These are phyloP conservation scores for Drosophila cognata DNA, from an alignment of 2,888 invertebrate species.

Conservation along the genomic window DNA sequence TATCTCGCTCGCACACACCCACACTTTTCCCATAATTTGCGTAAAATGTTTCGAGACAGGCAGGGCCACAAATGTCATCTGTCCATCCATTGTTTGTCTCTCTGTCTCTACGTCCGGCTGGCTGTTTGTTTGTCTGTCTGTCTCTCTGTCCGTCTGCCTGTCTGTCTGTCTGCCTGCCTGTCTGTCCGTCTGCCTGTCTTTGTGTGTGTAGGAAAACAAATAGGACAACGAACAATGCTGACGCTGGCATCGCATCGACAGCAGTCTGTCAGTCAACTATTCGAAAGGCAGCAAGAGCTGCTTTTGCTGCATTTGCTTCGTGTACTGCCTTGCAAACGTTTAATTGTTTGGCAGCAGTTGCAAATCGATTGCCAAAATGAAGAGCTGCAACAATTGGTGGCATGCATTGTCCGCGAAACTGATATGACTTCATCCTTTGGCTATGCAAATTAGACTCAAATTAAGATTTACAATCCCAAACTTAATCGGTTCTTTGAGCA, in stretches of 20 bases:
- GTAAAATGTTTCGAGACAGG: slow-evolving; percentile 44
- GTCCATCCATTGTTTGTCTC: not conserved
- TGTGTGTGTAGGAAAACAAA: slow-evolving; percentile 23
- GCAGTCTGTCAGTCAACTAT: slow-evolving; percentile 62
- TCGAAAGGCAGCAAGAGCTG: slow-evolving; percentile 46
- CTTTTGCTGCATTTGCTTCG: slow-evolving; percentile 30
- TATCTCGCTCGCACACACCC: not conserved
- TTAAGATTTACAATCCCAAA: not conserved
- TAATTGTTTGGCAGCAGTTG: slow-evolving; percentile 49
- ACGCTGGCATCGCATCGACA: slow-evolving; percentile 1
- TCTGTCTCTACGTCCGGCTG: slow-evolving; percentile 6
- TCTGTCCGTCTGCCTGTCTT: not conserved
- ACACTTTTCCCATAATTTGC: slow-evolving; percentile 25
- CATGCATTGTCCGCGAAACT: not conserved
- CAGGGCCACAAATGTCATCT: slow-evolving; percentile 15
- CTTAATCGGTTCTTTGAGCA: not conserved
- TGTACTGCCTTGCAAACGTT: slow-evolving; percentile 21
- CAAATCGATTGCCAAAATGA: slow-evolving; percentile 14
- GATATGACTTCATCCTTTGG: not conserved
- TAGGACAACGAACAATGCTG: not conserved
- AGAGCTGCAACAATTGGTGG: slow-evolving; percentile 5
- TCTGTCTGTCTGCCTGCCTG: slow-evolving; percentile 5
- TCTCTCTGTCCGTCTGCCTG: not conserved
- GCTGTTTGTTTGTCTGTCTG: not conserved
- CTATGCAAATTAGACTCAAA: not conserved